Conservation (phyloP, 2,888 invertebrate genomes). For the Tigriopus californicus region DNA sequence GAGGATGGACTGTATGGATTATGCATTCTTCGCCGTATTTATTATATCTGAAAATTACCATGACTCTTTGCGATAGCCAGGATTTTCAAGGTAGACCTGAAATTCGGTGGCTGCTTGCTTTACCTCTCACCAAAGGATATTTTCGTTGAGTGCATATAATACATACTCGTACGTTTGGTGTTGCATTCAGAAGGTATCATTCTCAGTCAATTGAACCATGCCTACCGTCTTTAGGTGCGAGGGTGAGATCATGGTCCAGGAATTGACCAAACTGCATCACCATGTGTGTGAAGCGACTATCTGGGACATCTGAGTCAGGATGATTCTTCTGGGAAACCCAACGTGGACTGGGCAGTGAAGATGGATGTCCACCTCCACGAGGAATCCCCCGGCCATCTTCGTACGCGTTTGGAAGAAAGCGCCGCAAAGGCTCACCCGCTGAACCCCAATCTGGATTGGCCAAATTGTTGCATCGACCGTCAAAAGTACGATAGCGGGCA, state of each 20-base stretch:
- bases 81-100: no score
- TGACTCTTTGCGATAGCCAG: no score
- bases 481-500: slow-evolving; percentile 4
- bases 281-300: slow-evolving; percentile 21
- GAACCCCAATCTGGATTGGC: slow-evolving; percentile 9
- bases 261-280: slow-evolving; percentile 38
- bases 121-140: no score
- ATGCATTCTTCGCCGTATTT: no score
- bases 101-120: no score
- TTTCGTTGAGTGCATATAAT: no score
- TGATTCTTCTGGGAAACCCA: slow-evolving; percentile 15
- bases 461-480: slow-evolving; percentile 9
- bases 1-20: no score
- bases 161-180: no score
- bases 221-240: slow-evolving; percentile 28
- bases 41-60: no score
- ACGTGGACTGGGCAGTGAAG: slow-evolving; percentile 3
- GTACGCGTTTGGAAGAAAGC: background rate
- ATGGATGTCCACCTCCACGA: background rate
- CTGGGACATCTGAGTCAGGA: slow-evolving; percentile 14
- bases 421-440: background rate
- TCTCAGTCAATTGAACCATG: no score
- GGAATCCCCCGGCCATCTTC: background rate
- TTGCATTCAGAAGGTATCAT: no score
- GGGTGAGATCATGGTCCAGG: slow-evolving; percentile 36